These are phyloP conservation scores for Emydocephalus ijimae DNA, from an alignment of 2,113 vertebrate species.

Conservation along the genomic window DNA sequence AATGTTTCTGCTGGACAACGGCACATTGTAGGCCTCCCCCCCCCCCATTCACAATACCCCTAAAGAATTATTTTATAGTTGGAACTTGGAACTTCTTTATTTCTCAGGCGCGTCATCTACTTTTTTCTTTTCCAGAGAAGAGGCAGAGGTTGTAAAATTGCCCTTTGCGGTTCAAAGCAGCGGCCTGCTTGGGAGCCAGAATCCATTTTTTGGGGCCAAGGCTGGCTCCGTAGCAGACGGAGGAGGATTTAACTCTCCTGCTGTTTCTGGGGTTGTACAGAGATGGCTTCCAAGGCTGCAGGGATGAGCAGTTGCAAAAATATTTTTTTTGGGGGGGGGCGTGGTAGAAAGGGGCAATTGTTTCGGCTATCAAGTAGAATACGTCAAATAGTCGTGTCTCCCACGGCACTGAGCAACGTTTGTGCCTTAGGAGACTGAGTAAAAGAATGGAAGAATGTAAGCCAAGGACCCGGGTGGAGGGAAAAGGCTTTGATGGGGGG, in stretches of 20 bases:
- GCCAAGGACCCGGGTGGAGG: constrained; percentile 52
- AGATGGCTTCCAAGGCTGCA: constrained; percentile 44
- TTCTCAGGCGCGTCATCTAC: constrained; percentile 46
- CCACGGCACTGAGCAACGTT: constrained; percentile 62
- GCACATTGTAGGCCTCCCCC: constrained; percentile 49
- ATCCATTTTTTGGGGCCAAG: no score
- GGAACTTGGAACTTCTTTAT: constrained; percentile 41
- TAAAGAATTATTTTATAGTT: constrained; percentile 35
- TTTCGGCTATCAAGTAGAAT: constrained; percentile 66
- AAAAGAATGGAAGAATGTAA: constrained; percentile 57
- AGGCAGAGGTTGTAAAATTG: constrained; percentile 32
- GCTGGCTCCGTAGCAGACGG: background rate
- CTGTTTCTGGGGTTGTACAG: constrained; percentile 49
- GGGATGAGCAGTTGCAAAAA: constrained; percentile 58
- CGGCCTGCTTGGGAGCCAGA: constrained; percentile 39
- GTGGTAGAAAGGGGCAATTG: constrained; percentile 43
- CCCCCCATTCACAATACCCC: background rate
- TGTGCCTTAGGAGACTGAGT: constrained; percentile 70
- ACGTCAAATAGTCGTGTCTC: constrained; percentile 63
- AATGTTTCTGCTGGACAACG: constrained; percentile 21
- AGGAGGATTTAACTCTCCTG: constrained; percentile 33
- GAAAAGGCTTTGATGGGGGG: constrained; percentile 43
- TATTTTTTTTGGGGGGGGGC: constrained; percentile 33
- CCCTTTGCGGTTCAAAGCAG: constrained; percentile 45
- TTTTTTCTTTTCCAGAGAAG: constrained; percentile 52